phyloP scores from a whole-genome alignment of 2,113 vertebrate genomes.

The Excalfactoria chinensis region DNA sequence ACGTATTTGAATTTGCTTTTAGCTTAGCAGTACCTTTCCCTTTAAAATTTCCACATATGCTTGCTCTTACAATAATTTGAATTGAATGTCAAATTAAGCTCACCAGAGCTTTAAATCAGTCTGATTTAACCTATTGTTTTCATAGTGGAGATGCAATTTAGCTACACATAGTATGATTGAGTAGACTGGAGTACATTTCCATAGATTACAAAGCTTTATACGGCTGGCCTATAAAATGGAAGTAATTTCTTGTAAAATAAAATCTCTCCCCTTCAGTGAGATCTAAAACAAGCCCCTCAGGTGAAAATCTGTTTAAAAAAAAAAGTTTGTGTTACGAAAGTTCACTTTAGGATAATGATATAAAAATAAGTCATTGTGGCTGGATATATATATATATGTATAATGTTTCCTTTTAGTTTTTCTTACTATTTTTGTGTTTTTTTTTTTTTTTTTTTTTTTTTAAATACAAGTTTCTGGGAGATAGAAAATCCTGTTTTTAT shows the following conservation, averaged over 20 bases:
- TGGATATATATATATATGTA: no score
- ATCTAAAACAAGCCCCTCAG: neutral
- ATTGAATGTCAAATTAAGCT: neutral
- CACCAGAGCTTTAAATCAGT: neutral
- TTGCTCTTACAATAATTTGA: neutral
- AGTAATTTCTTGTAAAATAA: neutral
- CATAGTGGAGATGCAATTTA: neutral
- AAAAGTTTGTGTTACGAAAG: neutral
- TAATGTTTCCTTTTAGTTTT: neutral
- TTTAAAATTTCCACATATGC: neutral
- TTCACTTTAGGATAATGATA: neutral
- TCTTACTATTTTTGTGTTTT: neutral
- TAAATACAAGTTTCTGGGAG: neutral
- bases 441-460: rapidly evolving
- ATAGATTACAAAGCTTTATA: neutral
- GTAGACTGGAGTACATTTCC: neutral
- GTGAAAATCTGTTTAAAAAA: neutral
- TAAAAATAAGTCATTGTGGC: neutral
- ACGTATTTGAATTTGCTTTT: neutral
- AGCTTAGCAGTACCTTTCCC: neutral
- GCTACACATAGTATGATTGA: neutral
- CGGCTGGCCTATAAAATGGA: neutral
- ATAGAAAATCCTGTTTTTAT: neutral
- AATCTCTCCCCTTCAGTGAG: neutral
- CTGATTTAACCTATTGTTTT: neutral